Percentiles rank a stretch among this genome's conserved stretches.
Evolutionary conservation across 2,888 invertebrate genomes (phyloP).

Genomic region (Kryphioiulus occultus): DNA sequence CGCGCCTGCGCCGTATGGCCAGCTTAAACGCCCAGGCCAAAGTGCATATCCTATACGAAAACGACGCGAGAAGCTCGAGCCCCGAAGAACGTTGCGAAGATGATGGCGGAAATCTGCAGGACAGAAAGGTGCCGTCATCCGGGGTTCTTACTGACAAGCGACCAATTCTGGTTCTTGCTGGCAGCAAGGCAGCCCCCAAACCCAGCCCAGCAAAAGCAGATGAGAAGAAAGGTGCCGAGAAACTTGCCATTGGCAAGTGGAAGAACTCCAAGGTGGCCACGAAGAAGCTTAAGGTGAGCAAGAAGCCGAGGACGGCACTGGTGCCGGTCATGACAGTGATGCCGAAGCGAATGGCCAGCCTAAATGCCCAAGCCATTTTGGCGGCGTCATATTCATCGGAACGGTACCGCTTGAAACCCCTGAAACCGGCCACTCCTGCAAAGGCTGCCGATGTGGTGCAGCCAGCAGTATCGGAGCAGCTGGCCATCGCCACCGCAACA

Average conservation of each 20-base stretch:
- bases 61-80: slow-evolving; percentile 67
- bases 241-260: neutral
- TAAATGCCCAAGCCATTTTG: slow-evolving; percentile 88
- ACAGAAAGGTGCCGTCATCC: neutral
- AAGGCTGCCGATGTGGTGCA: neutral
- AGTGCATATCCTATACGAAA: slow-evolving; percentile 89
- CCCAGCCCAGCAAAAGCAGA: neutral
- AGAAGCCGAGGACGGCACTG: neutral
- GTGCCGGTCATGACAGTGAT: slow-evolving; percentile 70
- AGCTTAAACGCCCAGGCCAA: slow-evolving; percentile 88
- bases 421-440: neutral
- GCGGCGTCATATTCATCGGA: slow-evolving; percentile 76
- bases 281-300: neutral
- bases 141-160: neutral
- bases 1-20: slow-evolving; percentile 71
- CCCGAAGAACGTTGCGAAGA: slow-evolving; percentile 39
- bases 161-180: neutral
- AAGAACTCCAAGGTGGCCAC: slow-evolving; percentile 24
- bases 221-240: slow-evolving; percentile 54
- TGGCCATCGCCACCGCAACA: neutral
- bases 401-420: slow-evolving; percentile 26
- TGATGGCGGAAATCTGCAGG: neutral
- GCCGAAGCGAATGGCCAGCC: slow-evolving; percentile 87
- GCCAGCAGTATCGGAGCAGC: neutral
- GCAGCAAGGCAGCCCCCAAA: neutral